Evolutionary conservation across 1,140 invertebrate species (phyloP).

Genomic region (Acyrthosiphon pisum): DNA sequence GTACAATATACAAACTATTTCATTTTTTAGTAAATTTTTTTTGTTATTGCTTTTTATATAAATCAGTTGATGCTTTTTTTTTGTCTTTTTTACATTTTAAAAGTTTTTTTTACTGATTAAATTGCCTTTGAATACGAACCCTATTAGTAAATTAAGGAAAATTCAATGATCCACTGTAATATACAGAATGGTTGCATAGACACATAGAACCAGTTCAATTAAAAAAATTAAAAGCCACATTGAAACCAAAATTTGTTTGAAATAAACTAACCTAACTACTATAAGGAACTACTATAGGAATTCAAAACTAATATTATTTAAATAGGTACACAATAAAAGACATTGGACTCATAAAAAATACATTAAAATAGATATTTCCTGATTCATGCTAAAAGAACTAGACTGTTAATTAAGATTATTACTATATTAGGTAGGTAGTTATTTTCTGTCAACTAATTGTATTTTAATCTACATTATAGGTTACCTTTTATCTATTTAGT

Average conservation of each 20-base stretch:
- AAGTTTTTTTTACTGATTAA: too few relatives aligned
- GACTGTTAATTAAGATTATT: background rate
- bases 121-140: too few relatives aligned
- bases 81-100: too few relatives aligned
- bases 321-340: background rate
- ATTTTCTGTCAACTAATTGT: conserved; percentile 1
- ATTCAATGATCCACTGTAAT: background rate
- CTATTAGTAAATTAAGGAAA: background rate
- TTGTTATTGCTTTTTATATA: too few relatives aligned
- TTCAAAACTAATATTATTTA: background rate
- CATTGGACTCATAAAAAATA: background rate
- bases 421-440: background rate
- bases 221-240: background rate
- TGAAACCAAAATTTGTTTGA: background rate
- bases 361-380: background rate
- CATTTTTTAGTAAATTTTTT: too few relatives aligned
- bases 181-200: background rate
- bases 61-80: too few relatives aligned
- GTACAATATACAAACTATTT: too few relatives aligned
- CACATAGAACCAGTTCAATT: background rate
- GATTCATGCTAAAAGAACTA: background rate
- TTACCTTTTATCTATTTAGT: background rate
- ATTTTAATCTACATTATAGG: background rate
- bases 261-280: background rate
- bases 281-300: too few relatives aligned